Evolutionary conservation across 1,140 invertebrate genomes (phyloP).

Genomic region (Leptonema lineaticorne): DNA sequence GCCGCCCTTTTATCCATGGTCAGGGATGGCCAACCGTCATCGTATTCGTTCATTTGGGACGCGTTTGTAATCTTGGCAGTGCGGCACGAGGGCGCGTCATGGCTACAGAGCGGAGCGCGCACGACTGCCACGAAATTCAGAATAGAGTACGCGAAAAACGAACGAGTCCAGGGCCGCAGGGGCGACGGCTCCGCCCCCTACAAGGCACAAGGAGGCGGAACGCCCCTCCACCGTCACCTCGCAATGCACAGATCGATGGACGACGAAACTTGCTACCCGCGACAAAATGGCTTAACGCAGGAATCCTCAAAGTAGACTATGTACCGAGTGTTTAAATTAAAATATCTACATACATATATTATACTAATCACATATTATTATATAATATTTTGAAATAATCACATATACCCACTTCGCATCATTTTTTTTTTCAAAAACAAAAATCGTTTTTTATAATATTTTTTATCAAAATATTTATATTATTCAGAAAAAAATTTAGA

Average conservation of each 20-base stretch:
- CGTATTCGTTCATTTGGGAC: slow-evolving; percentile 1
- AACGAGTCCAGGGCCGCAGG: not conserved
- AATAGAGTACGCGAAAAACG: not conserved
- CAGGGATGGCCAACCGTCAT: not conserved
- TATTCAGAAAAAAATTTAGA: too few species aligned
- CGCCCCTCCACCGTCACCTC: not conserved
- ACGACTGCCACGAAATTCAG: not conserved
- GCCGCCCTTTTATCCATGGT: slow-evolving; percentile 2
- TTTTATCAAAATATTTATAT: too few species aligned
- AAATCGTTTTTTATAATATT: too few species aligned
- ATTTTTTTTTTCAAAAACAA: too few species aligned
- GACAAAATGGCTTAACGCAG: slow-evolving; percentile 7
- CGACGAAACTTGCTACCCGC: not conserved
- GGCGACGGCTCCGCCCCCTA: slow-evolving; percentile 12
- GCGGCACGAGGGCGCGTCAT: not conserved
- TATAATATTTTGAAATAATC: too few species aligned
- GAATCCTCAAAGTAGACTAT: too few species aligned
- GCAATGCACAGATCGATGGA: not conserved
- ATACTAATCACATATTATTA: too few species aligned
- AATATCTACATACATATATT: too few species aligned
- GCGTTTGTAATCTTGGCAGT: not conserved
- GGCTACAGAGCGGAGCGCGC: not conserved
- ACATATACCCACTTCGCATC: too few species aligned
- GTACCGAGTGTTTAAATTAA: too few species aligned
- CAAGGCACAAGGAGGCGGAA: slow-evolving; percentile 13